Base-by-base conservation (phyloP, 2,113 vertebrate genomes). In the Hucho hucho region DNA sequence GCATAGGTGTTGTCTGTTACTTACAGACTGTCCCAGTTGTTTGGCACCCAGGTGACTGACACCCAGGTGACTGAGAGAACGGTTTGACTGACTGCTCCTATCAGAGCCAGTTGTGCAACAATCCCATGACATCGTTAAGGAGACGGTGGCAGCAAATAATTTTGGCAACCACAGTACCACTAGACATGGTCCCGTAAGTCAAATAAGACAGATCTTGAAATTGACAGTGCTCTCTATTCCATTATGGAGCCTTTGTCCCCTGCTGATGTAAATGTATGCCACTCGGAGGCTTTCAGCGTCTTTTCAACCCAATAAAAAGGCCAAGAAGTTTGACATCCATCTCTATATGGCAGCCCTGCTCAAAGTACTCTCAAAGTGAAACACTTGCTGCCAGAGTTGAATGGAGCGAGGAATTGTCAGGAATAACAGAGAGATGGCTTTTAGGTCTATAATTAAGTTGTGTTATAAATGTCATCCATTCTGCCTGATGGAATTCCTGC, bases 401-500 rank as follows among this genome's bases (percentile, higher is more conserved):
- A 87, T 87, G 79, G 88, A 90, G 84, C 3, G 75, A 67, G 47
- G 79, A 87, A 87, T 87, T 90, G 87, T 91, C 87, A 87, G 87
- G 83, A 90, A 91, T 90, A 90, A 93, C 87, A 90, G 87, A 92
- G 87, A 88, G 86, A 91, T 90, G 91, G 88, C 87, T 92, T 92
- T 93, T 92, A 92, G 89, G 88, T 90, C 88, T 89, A 87, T 92
- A 93, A 93, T 91, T 92, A 93, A 92, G 92, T 90, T 91, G 91
- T 89, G 88, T 89, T 92, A 89, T 92, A 91, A 92, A 93, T 90
- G 90, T 91, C 89, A 91, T 76, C 89, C 85, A 90, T 92, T 89
- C 85, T 89, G 84, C 81, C 76, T 86, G 87, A 90, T 89, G 81
- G 88, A 90, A 92, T 92, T 91, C 88, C 90, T 90, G 88, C 88